Base-by-base conservation (phyloP, 1,140 invertebrate species). In the Drosophila persimilis region DNA sequence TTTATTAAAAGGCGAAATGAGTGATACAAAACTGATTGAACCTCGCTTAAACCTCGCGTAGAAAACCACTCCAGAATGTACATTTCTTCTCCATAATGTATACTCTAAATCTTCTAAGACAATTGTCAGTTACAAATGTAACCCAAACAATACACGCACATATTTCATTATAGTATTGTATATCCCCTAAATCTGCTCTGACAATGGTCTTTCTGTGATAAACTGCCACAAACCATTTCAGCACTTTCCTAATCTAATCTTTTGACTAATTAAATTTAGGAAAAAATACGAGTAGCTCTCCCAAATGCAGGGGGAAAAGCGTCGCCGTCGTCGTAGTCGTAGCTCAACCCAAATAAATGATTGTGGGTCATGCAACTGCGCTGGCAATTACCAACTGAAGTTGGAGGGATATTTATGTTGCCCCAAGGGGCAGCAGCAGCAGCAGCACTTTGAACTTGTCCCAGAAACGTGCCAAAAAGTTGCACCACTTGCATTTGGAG, bases 361-460 rank as follows among this genome's bases (percentile, higher is more conserved):
- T 63, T 73, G 58, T 73, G 69, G 70, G 70, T 73, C 69, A 73
- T 50, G 58, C 67, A 61, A 73, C n/a, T 29, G 57, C 51, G 65
- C 48, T 69, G 17, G 65, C 51, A 69, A 69, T 69, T 69, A 69
- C 65, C 15, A 57, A 51, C 39, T 39, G 35, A 62, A 62, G 45
- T 45, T 55, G 60, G 69, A 50, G 53, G 35, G 45, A 43, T 51
- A 55, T 73, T 73, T 63, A 73, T 69, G 63, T 69, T 52, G 45
- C 63, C 65, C 65, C 65, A 57, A 69, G 63, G 65, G 56, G 65
- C 52, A 29, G 43, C 51, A 35, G 31, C 8, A 35, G 31, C 0
- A 48, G 65, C 51, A 22, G 41, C 63, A 43, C 71, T 75, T 55
- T 75, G 72, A 75, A 75, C 72, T 75, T 75, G 72, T 67, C 71